A percentile compares a stretch with the other conserved stretches of the same genome.
These are phyloP conservation scores for Bergia puertoricense DNA, from an alignment of 92 coral and sea anemone species.

Conservation along the genomic window DNA sequence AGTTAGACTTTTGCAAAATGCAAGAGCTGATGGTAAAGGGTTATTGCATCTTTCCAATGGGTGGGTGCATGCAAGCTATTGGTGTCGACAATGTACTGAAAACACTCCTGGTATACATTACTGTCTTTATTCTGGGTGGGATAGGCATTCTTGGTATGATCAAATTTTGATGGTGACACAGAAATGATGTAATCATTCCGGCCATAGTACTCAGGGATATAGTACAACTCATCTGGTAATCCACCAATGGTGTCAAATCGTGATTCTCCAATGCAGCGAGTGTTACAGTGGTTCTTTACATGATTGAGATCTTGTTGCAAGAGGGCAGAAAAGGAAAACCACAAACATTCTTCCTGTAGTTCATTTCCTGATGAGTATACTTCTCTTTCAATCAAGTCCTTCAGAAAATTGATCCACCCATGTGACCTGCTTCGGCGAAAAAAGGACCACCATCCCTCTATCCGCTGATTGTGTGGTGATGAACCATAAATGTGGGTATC, in stretches of 20 bases:
- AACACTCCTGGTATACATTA: constrained; percentile 29
- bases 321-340: constrained; percentile 29
- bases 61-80: constrained; percentile 19
- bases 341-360: constrained; percentile 31
- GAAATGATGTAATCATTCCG: constrained; percentile 1
- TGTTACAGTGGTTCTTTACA: constrained; percentile 14
- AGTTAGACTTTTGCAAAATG: constrained; percentile 42
- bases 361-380: constrained; percentile 38
- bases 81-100: constrained; percentile 36
- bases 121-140: constrained; percentile 12
- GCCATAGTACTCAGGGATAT: constrained; percentile 21
- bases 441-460: constrained; percentile 52
- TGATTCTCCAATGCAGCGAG: constrained; percentile 13
- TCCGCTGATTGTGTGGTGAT: constrained; percentile 46
- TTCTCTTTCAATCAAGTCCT: constrained; percentile 43
- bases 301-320: constrained; percentile 10
- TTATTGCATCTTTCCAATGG: constrained; percentile 41
- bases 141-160: constrained; percentile 15
- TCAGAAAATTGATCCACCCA: constrained; percentile 45
- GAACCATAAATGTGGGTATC: constrained; percentile 45
- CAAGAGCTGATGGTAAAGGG: constrained; percentile 35
- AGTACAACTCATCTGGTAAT: constrained; percentile 21
- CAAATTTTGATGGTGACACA: constrained; percentile 12
- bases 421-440: constrained; percentile 43
- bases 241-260: constrained; percentile 34